Percentiles rank a stretch among this genome's conserved stretches.
These are phyloP conservation scores for Oophaga pumilio DNA, from an alignment of 2,113 vertebrate species.

Conservation along the genomic window DNA sequence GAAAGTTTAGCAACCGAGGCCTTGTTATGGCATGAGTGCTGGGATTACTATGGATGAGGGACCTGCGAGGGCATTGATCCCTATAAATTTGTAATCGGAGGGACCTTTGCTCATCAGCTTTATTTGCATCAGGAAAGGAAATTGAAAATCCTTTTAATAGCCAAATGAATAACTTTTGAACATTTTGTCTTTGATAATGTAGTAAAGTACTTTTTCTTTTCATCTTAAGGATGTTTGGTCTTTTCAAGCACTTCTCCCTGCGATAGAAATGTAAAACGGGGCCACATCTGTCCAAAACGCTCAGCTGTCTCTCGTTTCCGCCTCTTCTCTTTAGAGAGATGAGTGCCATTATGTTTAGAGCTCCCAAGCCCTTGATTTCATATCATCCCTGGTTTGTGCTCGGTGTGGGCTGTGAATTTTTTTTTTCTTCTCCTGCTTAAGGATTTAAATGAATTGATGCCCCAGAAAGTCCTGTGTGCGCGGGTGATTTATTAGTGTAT, in stretches of 20 bases:
- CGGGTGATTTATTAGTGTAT: conserved; percentile 4
- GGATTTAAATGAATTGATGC: neutral
- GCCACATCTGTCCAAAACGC: conserved; percentile 29
- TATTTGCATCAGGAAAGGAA: neutral
- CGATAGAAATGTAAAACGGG: neutral
- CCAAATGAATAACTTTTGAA: neutral
- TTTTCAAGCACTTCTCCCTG: neutral
- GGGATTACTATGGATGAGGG: neutral
- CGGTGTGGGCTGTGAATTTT: neutral
- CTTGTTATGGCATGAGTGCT: neutral
- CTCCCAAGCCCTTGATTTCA: conserved; percentile 4
- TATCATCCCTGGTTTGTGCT: neutral
- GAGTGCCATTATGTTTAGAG: conserved; percentile 1
- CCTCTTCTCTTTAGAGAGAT: conserved; percentile 6
- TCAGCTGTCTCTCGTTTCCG: neutral
- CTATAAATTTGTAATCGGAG: neutral
- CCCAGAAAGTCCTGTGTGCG: neutral
- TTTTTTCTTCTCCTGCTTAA: neutral
- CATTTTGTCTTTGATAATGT: neutral
- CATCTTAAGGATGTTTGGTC: neutral
- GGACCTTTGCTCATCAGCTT: neutral
- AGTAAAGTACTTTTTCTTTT: neutral
- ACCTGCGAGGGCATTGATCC: neutral
- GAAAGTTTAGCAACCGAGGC: neutral
- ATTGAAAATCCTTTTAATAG: neutral